These are phyloP conservation scores for Bombus waltoni DNA, from an alignment of 1,140 invertebrate species.

Conservation along the genomic window DNA sequence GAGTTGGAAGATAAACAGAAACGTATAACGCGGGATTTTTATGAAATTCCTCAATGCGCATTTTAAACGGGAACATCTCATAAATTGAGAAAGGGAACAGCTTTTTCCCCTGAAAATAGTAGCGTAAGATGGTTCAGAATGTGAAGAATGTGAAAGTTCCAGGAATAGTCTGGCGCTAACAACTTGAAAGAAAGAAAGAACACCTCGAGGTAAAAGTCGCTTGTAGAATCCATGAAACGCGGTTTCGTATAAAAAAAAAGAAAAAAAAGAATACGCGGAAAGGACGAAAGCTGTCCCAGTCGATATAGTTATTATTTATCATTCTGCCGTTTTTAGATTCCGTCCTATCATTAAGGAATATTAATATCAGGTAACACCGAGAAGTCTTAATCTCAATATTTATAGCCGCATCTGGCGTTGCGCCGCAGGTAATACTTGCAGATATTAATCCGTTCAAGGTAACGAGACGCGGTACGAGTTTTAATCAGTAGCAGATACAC, in stretches of 20 bases:
- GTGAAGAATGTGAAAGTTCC: constrained; percentile 12
- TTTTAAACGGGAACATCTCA: not conserved
- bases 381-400: constrained; percentile 10
- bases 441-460: constrained; percentile 8
- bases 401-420: not conserved
- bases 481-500: not conserved
- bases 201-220: not conserved
- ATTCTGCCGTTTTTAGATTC: not conserved
- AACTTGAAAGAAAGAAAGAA: not conserved
- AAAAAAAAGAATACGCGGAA: not conserved
- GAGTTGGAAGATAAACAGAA: not conserved
- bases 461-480: not conserved
- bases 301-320: not conserved
- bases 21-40: not conserved
- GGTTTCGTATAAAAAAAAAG: not conserved
- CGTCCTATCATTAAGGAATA: not conserved
- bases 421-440: not conserved
- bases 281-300: not conserved
- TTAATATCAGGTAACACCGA: not conserved
- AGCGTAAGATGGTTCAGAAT: not conserved
- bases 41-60: not conserved
- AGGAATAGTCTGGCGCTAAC: constrained; percentile 9
- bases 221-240: not conserved
- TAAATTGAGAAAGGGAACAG: not conserved
- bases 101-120: not conserved